Conservation (phyloP, 2,797 vertebrate genomes). For the Alfaro cultratus region DNA sequence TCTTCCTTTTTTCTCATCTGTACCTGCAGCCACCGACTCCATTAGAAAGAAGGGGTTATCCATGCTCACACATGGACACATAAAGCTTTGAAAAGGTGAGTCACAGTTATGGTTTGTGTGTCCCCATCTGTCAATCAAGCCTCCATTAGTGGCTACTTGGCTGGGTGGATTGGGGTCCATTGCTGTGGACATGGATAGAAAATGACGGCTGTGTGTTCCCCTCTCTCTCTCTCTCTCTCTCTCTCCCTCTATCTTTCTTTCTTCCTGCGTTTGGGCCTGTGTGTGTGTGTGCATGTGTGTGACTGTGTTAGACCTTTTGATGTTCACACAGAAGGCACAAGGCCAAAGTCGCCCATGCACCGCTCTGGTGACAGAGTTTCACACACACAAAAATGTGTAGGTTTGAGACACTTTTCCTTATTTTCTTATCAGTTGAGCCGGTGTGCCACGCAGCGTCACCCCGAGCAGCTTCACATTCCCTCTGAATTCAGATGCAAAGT, state of each 20-base stretch:
- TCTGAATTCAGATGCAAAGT: constrained; percentile 41
- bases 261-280: constrained; percentile 3
- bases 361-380: constrained; percentile 22
- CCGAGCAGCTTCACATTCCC: constrained; percentile 8
- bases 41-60: constrained; percentile 41
- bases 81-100: constrained; percentile 22
- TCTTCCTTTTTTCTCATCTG: constrained; percentile 22
- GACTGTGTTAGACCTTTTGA: constrained; percentile 22
- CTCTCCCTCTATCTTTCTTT: not conserved
- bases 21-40: constrained; percentile 48
- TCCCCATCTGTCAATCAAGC: constrained; percentile 67
- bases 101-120: constrained; percentile 49
- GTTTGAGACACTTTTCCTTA: constrained; percentile 21
- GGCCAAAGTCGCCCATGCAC: constrained; percentile 9
- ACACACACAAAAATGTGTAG: constrained; percentile 1
- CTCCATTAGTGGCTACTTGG: constrained; percentile 66
- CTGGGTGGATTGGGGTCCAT: constrained; percentile 44
- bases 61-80: constrained; percentile 13
- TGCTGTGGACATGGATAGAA: constrained; percentile 53
- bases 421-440: constrained; percentile 16
- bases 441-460: constrained; percentile 6
- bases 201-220: constrained; percentile 61
- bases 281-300: not conserved
- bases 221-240: constrained; percentile 32
- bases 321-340: constrained; percentile 1